Conservation (phyloP, 2,797 vertebrate species). For the Gadopsis bispinosus region DNA sequence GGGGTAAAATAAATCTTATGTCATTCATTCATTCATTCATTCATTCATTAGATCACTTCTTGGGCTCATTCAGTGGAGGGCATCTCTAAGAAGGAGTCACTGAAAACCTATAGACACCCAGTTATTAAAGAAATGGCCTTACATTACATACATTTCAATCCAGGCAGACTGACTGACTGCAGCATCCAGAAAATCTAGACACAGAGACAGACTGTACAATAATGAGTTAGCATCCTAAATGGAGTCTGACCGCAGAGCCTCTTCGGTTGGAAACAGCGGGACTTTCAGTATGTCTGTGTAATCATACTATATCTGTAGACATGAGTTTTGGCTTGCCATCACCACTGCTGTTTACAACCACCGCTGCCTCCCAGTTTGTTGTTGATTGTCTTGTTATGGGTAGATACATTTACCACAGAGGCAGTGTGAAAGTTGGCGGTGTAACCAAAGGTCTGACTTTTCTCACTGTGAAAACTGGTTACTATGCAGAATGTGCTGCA, state of each 20-base stretch:
- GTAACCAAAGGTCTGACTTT: background rate
- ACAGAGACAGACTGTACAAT: conserved; percentile 48
- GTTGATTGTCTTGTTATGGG: conserved; percentile 22
- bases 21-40: too few species aligned
- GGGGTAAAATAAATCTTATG: conserved; percentile 28
- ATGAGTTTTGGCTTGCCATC: conserved; percentile 25
- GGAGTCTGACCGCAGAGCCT: conserved; percentile 58
- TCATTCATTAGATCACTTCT: conserved; percentile 15
- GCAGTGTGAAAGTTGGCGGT: conserved; percentile 1
- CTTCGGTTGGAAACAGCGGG: conserved; percentile 50
- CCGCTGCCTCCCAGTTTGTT: conserved; percentile 11
- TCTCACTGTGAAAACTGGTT: background rate
- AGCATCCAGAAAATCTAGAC: conserved; percentile 33
- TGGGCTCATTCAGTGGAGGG: conserved; percentile 25
- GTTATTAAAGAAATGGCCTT: conserved; percentile 34
- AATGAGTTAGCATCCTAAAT: conserved; percentile 63
- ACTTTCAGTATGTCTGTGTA: conserved; percentile 30
- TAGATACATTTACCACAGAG: conserved; percentile 13
- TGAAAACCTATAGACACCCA: conserved; percentile 39
- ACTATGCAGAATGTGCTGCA: background rate
- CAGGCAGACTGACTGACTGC: conserved; percentile 49
- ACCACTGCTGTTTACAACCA: conserved; percentile 29
- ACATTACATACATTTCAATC: conserved; percentile 37
- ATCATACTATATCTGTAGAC: conserved; percentile 37
- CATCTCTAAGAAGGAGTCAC: conserved; percentile 28